A percentile compares a stretch with the other conserved stretches of the same genome.
phyloP scores from a whole-genome alignment of 2,113 vertebrate species.

The Nothobranchius kuhntae region DNA sequence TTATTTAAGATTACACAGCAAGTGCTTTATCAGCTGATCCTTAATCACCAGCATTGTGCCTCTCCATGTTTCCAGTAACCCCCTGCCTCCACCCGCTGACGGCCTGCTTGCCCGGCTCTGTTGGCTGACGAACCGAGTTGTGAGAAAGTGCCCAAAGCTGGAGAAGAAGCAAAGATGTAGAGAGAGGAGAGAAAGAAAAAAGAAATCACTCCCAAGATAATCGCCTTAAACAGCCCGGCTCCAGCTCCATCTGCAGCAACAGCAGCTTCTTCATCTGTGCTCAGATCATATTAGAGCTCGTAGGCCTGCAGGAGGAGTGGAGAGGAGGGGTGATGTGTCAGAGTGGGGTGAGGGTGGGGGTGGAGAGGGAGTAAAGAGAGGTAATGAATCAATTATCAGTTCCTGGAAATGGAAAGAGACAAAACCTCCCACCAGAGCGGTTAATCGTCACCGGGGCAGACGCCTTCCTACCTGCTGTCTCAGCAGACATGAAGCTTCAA shows the following conservation, averaged over 20 bases:
- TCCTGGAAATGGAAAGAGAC: background rate
- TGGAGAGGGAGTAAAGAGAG: slow-evolving; percentile 1
- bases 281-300: slow-evolving; percentile 26
- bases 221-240: slow-evolving; percentile 61
- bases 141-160: slow-evolving; percentile 30
- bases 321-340: slow-evolving; percentile 9
- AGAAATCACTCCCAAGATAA: slow-evolving; percentile 61
- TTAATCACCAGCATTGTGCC: slow-evolving; percentile 78
- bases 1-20: slow-evolving; percentile 81
- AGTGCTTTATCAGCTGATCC: slow-evolving; percentile 80
- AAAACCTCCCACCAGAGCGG: slow-evolving; percentile 5
- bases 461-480: slow-evolving; percentile 14
- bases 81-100: slow-evolving; percentile 1
- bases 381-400: slow-evolving; percentile 58
- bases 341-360: background rate
- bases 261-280: slow-evolving; percentile 41
- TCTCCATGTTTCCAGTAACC: slow-evolving; percentile 59
- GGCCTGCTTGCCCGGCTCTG: background rate
- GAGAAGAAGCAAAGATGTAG: slow-evolving; percentile 8
- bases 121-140: slow-evolving; percentile 46
- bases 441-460: background rate
- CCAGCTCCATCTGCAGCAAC: slow-evolving; percentile 32
- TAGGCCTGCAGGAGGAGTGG: slow-evolving; percentile 13
- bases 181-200: slow-evolving; percentile 3
- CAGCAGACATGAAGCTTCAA: slow-evolving; percentile 14